Conservation (phyloP, 2,888 invertebrate species). For the Dolomedes plantarius region DNA sequence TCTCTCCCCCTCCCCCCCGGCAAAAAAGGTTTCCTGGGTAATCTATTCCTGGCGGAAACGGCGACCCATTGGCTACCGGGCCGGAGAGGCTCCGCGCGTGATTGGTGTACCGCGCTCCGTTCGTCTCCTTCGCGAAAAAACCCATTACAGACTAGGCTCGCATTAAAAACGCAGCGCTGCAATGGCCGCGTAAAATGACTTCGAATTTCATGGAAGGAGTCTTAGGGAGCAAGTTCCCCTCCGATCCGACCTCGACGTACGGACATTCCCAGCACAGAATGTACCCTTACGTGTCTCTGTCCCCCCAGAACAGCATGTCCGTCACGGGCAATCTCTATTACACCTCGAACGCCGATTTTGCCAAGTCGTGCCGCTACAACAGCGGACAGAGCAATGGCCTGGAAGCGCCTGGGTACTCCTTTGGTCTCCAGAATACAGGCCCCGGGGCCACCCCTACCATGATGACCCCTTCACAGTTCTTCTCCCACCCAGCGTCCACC, state of each 20-base stretch:
- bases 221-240: conserved; percentile 92
- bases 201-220: conserved; percentile 98
- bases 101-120: conserved; percentile 72
- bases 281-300: conserved; percentile 92
- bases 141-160: conserved; percentile 73
- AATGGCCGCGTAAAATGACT: conserved; percentile 83
- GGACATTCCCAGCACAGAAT: conserved; percentile 82
- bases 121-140: conserved; percentile 13
- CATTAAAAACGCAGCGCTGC: conserved; percentile 35
- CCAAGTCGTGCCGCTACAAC: conserved; percentile 88
- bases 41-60: conserved; percentile 72
- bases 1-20: conserved; percentile 8
- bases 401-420: conserved; percentile 75
- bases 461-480: conserved; percentile 90
- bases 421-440: conserved; percentile 72
- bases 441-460: conserved; percentile 77
- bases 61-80: conserved; percentile 72
- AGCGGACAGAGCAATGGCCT: conserved; percentile 54
- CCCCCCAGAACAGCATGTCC: conserved; percentile 83
- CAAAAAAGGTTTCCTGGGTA: conserved; percentile 68
- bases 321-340: conserved; percentile 79
- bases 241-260: conserved; percentile 80
- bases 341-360: conserved; percentile 82
- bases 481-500: conserved; percentile 82
- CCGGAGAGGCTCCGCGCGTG: conserved; percentile 62